These are phyloP conservation scores for Neogale vison DNA, from an alignment of 2,113 vertebrate species.

Conservation along the genomic window DNA sequence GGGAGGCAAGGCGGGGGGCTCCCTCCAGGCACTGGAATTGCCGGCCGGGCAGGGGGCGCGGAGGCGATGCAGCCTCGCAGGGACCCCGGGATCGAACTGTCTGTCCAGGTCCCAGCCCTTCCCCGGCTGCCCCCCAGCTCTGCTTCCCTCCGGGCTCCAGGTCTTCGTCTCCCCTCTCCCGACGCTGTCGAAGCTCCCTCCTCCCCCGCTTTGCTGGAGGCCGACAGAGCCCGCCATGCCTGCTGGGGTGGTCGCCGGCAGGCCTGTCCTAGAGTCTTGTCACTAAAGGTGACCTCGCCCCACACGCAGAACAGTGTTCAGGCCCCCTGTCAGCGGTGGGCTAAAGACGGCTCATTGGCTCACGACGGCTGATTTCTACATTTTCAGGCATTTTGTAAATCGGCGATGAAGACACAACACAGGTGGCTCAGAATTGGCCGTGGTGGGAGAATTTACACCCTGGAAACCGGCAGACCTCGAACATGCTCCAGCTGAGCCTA, in stretches of 20 bases:
- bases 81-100: background rate
- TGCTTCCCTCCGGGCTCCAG: background rate
- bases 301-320: background rate
- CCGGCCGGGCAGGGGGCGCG: fast-evolving
- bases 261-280: background rate
- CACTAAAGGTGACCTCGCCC: background rate
- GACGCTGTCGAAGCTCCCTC: background rate
- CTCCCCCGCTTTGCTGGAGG: background rate
- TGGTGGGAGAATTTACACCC: background rate
- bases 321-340: background rate
- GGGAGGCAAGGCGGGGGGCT: background rate
- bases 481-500: background rate
- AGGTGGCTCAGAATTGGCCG: too few relatives aligned
- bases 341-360: background rate
- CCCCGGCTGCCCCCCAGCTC: background rate
- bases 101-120: background rate
- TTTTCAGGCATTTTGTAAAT: background rate
- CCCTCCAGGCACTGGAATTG: background rate
- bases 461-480: background rate
- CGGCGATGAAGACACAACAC: fast-evolving
- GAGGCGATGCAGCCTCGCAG: background rate
- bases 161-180: background rate
- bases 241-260: background rate
- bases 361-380: too few relatives aligned
- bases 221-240: background rate